Percentiles rank a stretch among this genome's conserved stretches.
phyloP scores from a whole-genome alignment of 2,888 invertebrate species.

The Bombylius major region DNA sequence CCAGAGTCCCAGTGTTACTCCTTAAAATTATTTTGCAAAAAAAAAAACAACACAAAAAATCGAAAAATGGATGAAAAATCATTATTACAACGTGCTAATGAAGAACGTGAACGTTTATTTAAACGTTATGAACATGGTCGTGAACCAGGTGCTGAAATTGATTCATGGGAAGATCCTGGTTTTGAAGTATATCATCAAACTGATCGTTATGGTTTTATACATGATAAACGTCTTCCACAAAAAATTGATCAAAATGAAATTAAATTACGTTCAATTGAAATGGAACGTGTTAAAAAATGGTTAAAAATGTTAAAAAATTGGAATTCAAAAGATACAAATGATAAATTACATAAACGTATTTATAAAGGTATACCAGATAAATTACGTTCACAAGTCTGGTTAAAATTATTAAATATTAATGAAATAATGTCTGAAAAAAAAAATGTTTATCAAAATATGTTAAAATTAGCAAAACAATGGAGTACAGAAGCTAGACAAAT shows the following conservation, averaged over 20 bases:
- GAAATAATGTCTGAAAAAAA: conserved; percentile 59
- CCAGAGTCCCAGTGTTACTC: too few species aligned
- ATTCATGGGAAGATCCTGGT: conserved; percentile 91
- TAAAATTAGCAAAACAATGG: conserved; percentile 66
- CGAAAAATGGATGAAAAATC: conserved; percentile 46
- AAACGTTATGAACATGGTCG: conserved; percentile 75
- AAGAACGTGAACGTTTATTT: conserved; percentile 82
- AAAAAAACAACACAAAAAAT: not conserved
- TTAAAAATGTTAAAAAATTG: conserved; percentile 78
- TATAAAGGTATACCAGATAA: conserved; percentile 93
- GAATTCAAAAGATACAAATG: conserved; percentile 54
- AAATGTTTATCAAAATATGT: conserved; percentile 68
- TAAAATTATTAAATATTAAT: conserved; percentile 59
- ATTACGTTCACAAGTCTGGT: conserved; percentile 50
- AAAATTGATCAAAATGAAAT: conserved; percentile 56
- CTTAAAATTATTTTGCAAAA: not conserved
- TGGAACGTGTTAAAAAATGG: conserved; percentile 87
- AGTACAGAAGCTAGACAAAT: conserved; percentile 92
- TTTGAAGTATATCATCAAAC: conserved; percentile 82
- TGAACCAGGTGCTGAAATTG: conserved; percentile 74
- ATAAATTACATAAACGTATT: conserved; percentile 65
- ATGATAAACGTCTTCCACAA: conserved; percentile 67
- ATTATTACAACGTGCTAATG: conserved; percentile 67
- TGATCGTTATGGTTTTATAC: conserved; percentile 89
- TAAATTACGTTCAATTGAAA: conserved; percentile 62